Evolutionary conservation across 2,113 vertebrate genomes (phyloP), one percentile per base, ranked within the genome.

Genomic region (Caracal caracal): DNA sequence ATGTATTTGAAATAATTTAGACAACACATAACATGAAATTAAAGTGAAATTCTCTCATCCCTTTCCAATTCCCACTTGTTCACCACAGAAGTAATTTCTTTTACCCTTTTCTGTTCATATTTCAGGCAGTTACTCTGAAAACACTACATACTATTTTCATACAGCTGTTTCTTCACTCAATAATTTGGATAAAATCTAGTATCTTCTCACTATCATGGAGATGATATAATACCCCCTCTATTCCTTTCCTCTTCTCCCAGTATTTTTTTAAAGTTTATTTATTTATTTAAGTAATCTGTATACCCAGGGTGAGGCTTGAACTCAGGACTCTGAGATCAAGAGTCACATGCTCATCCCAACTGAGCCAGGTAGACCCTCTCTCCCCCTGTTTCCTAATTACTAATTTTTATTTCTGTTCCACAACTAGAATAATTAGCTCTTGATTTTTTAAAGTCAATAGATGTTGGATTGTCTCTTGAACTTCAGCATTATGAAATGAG

Each of bases 1-100:
- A 61, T 30, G 8, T 79, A 91, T 88, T 94, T 78, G 17, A 83
- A 96, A 83, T 86, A 73, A 76, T 83, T 68, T 82, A 85, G 81
- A 51, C 33, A 94, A 53, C 47, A 89, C 90, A 56, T 70, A 93
- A n/a, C 12, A 53, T n/a, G 22, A 56, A 93, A 66, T 83, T 61
- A 59, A 93, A 75, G 35, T 86, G 53, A 49, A 47, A 73, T 65
- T 47, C 35, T 56, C 68, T 9, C 43, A 85, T 85, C 10, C 85
- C 35, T 91, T 80, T 10, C 49, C 6, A 75, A 49, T 28, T 9
- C 22, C 35, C 1, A 80, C 13, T 70, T 73, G 12, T 89, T 30
- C 6, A 33, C 63, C n/a, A 76, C 10, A 1, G 30, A 70, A 63
- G 19, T 47, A 35, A 66, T 87, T 24, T 83, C n/a, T 59, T 90